A percentile compares a stretch with the other conserved stretches of the same genome.
Conservation (phyloP, 2,888 invertebrate species). For the Drosophila austrosaltans region DNA sequence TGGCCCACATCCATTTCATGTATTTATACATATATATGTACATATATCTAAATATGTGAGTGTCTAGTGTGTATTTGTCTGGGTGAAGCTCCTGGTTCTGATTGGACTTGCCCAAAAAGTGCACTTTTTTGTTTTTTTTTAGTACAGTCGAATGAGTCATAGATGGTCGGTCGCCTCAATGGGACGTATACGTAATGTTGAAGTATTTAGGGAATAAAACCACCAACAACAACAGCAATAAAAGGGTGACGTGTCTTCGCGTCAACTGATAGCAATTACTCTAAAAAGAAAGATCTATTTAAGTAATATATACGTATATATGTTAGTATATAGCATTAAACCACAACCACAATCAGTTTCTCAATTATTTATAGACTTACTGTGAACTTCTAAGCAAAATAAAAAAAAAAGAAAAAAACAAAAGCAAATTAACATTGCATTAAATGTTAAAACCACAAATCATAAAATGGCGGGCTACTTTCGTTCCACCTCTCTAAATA, state of each 20-base stretch:
- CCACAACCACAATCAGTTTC: background rate
- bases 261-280: conserved; percentile 24
- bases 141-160: conserved; percentile 20
- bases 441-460: conserved; percentile 49
- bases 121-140: conserved; percentile 14
- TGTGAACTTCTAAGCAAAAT: conserved; percentile 14
- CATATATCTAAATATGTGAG: background rate
- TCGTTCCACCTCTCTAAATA: conserved; percentile 75
- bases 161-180: conserved; percentile 28
- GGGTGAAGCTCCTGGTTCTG: conserved; percentile 8
- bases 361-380: background rate
- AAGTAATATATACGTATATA: conserved; percentile 12
- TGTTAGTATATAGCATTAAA: conserved; percentile 1
- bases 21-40: background rate
- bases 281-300: conserved; percentile 12
- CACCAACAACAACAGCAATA: conserved; percentile 41
- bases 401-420: conserved; percentile 27
- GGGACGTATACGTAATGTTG: conserved; percentile 34
- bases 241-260: conserved; percentile 61
- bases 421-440: conserved; percentile 20
- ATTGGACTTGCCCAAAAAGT: conserved; percentile 9
- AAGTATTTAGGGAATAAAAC: conserved; percentile 69
- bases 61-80: background rate
- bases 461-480: conserved; percentile 80
- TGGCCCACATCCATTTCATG: conserved; percentile 2